phyloP scores from a whole-genome alignment of 2,888 invertebrate species.

The Timandra comae region DNA sequence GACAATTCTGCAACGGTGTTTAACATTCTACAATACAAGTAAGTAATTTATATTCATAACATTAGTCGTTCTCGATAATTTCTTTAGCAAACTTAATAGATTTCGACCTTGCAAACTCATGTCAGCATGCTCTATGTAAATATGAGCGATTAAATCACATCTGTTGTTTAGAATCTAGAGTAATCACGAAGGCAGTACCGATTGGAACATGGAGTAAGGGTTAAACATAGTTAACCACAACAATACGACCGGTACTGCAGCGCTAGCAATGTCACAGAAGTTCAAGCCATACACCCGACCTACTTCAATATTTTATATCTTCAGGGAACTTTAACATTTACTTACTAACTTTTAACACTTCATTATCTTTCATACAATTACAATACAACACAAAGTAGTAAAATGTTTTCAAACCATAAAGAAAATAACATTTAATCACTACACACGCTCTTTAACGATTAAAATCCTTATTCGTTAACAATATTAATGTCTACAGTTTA shows the following conservation, averaged over 20 bases:
- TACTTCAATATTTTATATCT: too few species aligned
- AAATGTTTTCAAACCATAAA: too few species aligned
- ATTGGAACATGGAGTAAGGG: constrained; percentile 15
- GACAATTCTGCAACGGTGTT: too few species aligned
- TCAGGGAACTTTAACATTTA: too few species aligned
- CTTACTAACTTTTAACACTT: too few species aligned
- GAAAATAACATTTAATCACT: constrained; percentile 37
- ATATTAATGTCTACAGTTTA: constrained; percentile 35
- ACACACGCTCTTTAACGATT: constrained; percentile 29
- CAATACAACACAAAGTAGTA: too few species aligned
- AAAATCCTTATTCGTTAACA: constrained; percentile 39
- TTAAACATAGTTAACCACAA: constrained; percentile 18
- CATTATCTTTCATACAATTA: too few species aligned
- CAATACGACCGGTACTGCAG: constrained; percentile 11
- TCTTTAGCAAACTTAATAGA: background rate
- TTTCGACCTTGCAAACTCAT: background rate
- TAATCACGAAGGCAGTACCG: constrained; percentile 10
- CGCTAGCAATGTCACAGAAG: constrained; percentile 17
- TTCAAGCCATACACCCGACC: background rate
- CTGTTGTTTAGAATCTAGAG: constrained; percentile 6
- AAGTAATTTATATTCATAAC: too few species aligned
- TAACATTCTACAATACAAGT: too few species aligned
- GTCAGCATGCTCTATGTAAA: background rate
- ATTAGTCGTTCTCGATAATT: too few species aligned
- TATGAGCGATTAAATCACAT: background rate